Evolutionary conservation across 2,797 vertebrate species (phyloP), one percentile per base, ranked within the genome.

Genomic region (Megalops cyprinoides): DNA sequence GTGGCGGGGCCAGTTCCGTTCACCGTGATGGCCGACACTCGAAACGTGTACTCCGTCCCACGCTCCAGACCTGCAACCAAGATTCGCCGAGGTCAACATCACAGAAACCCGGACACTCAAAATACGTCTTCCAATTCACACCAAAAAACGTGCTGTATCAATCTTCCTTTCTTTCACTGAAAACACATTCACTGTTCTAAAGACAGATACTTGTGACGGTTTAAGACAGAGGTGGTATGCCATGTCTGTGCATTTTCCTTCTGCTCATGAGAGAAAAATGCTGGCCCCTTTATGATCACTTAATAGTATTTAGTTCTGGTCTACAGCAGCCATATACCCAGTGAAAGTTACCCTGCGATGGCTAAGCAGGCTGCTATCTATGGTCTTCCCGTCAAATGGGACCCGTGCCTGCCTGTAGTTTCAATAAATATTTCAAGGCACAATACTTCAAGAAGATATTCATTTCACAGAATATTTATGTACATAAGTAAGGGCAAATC

Each of bases 1-100:
- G 97, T 98, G 77, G 96, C 95, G 0, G 96, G 97, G 15, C 98
- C 97, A 0, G 97, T 97, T 0, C 98, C 98, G 0, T 99, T 99
- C 1, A 97, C 82, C 0, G 97, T 99, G 81, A 98, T 88, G 51
- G 97, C 97, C 0, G 97, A 95, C 23, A 98, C 95, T 0, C 97
- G 90, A 87, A 99, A 96, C 39, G 97, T 96, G 90, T 99, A 99
- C 82, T 99, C 98, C 0, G 97, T 99, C 0, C 97, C 97, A 0
- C 96, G 95, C 81, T 99, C 98, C 37, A 99, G 91, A 88, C 96
- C 98, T 99, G 82, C 0, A 74, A 81, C 5, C 2, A 81, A 31
- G 14, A 46, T 56, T 44, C 3, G 7, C 1, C 9, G 18, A n/a
- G 14, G 31, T 77, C 55, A 44, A 46, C 58, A 46, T n/a, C 39